phyloP scores from a whole-genome alignment of 2,797 vertebrate genomes.

The Smutsia gigantea region DNA sequence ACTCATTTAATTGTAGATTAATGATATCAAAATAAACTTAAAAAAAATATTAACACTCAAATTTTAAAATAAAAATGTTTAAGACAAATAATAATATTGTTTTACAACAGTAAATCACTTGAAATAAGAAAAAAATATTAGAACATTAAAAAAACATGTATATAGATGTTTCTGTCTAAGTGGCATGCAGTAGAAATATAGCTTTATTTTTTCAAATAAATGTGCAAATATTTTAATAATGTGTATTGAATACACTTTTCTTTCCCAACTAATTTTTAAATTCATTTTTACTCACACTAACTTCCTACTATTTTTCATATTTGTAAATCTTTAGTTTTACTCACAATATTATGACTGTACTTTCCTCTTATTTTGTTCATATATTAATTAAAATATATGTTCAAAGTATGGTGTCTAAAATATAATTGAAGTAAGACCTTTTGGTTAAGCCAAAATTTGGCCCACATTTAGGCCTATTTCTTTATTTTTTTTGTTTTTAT shows the following conservation, averaged over 20 bases:
- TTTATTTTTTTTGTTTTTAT: neutral
- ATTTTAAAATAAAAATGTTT: too few relatives aligned
- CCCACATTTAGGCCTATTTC: neutral
- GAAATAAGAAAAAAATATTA: too few relatives aligned
- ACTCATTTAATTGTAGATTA: too few relatives aligned
- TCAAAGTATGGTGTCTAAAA: neutral
- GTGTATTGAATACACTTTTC: neutral
- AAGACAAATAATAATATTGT: too few relatives aligned
- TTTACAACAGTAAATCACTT: too few relatives aligned
- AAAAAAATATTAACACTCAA: too few relatives aligned
- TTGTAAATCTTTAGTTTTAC: neutral
- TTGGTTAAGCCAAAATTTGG: neutral
- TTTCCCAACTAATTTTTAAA: neutral
- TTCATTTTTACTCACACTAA: neutral
- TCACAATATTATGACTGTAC: neutral
- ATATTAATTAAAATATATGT: neutral
- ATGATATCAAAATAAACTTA: too few relatives aligned
- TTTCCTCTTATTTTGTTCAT: neutral
- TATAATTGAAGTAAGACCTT: neutral
- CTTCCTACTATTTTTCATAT: neutral
- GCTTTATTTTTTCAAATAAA: neutral
- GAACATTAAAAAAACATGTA: too few relatives aligned
- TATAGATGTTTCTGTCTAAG: neutral
- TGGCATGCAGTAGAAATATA: neutral
- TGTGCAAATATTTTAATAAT: neutral